These are phyloP conservation scores for Scopus umbretta DNA, from an alignment of 2,113 vertebrate species.

Conservation along the genomic window DNA sequence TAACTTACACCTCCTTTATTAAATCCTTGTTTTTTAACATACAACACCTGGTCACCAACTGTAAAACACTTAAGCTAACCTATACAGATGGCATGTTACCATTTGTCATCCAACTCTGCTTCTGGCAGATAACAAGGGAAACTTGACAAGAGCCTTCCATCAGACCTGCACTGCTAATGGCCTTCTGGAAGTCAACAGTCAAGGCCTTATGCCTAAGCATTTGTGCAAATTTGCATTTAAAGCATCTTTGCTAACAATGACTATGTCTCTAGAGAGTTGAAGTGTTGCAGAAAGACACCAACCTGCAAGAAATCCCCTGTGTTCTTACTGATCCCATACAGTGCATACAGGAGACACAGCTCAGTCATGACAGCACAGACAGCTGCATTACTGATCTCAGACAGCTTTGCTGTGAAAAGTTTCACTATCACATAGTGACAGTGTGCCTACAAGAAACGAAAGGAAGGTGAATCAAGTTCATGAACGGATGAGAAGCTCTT, in stretches of 20 bases:
- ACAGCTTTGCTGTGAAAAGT: conserved; percentile 85
- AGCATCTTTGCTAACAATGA: neutral
- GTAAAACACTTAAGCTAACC: neutral
- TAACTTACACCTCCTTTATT: neutral
- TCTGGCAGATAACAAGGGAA: neutral
- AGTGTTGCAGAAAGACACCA: neutral
- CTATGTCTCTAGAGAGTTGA: neutral
- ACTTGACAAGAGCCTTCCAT: neutral
- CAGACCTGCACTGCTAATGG: neutral
- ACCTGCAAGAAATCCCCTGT: conserved; percentile 93
- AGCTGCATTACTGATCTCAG: conserved; percentile 73
- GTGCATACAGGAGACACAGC: conserved; percentile 85
- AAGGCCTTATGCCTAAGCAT: neutral
- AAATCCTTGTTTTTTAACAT: neutral
- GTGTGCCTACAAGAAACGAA: conserved; percentile 79
- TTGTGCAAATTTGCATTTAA: neutral
- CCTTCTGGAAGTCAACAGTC: neutral
- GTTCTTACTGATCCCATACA: conserved; percentile 84
- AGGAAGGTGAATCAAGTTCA: neutral
- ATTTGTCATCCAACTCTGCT: neutral
- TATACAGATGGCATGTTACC: neutral
- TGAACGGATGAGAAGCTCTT: neutral
- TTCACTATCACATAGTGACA: conserved; percentile 94
- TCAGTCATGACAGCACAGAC: conserved; percentile 78
- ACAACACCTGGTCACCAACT: neutral